A percentile compares a stretch with the other conserved stretches of the same genome.
phyloP scores from a whole-genome alignment of 2,797 vertebrate species.

The Trachops cirrhosus region DNA sequence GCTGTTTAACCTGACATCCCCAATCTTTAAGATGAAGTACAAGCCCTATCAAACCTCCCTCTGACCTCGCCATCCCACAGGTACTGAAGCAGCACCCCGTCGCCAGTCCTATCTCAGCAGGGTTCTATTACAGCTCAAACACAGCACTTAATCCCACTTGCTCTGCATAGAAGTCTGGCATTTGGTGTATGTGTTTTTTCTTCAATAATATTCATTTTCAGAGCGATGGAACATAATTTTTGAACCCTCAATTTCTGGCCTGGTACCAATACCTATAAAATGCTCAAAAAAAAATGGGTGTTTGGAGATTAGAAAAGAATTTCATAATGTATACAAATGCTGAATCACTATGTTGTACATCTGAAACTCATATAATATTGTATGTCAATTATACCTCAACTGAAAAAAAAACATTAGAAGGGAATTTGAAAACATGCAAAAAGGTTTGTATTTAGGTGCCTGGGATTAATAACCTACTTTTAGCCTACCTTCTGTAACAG shows the following conservation, averaged over 20 bases:
- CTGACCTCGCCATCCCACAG: not conserved
- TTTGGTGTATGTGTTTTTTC: not conserved
- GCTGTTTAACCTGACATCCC: not conserved
- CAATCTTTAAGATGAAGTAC: not conserved
- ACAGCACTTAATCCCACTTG: not conserved
- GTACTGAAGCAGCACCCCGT: rapidly evolving
- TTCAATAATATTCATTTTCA: not conserved
- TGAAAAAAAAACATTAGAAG: not conserved
- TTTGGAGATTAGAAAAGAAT: not conserved
- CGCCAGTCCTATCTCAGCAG: not conserved
- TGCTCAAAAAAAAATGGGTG: not conserved
- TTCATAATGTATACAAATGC: not conserved
- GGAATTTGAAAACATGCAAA: not conserved
- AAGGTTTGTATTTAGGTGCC: not conserved
- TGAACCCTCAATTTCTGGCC: not conserved
- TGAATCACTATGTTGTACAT: not conserved
- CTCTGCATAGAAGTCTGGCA: not conserved
- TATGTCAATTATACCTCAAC: not conserved
- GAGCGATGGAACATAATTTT: not conserved
- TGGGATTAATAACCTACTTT: not conserved
- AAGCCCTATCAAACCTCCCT: not conserved
- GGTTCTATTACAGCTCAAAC: not conserved
- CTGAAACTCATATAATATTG: not conserved
- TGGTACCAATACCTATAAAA: not conserved
- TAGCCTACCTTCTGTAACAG: not conserved